These are phyloP conservation scores for Acronicta alni DNA, from an alignment of 2,888 invertebrate genomes.

Conservation along the genomic window DNA sequence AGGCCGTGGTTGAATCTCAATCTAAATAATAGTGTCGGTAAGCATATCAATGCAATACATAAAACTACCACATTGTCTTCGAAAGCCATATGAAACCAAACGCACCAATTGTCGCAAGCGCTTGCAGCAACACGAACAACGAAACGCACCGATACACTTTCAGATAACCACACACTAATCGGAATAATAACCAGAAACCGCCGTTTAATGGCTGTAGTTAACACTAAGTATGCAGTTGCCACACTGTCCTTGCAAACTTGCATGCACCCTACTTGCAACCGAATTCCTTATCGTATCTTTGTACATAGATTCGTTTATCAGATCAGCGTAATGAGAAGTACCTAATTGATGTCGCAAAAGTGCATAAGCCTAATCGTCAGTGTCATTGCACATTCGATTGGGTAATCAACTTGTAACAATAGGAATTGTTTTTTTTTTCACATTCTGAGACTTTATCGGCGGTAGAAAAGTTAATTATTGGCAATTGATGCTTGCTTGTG, in stretches of 20 bases:
- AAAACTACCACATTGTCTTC: constrained; percentile 32
- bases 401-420: constrained; percentile 44
- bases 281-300: constrained; percentile 39
- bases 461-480: constrained; percentile 31
- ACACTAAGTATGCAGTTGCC: constrained; percentile 43
- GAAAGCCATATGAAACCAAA: constrained; percentile 39
- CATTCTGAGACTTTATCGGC: constrained; percentile 31
- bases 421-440: constrained; percentile 47
- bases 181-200: constrained; percentile 47
- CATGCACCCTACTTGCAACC: constrained; percentile 39
- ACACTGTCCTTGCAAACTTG: constrained; percentile 46
- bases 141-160: constrained; percentile 44
- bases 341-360: constrained; percentile 34
- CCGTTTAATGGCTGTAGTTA: constrained; percentile 35
- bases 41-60: constrained; percentile 30
- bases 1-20: constrained; percentile 17
- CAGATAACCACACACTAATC: constrained; percentile 55
- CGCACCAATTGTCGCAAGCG: constrained; percentile 38
- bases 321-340: constrained; percentile 29
- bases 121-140: constrained; percentile 31
- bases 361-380: constrained; percentile 12
- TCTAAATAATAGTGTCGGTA: constrained; percentile 32
- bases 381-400: constrained; percentile 30
- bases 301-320: constrained; percentile 32
- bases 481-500: constrained; percentile 35